A percentile compares a stretch with the other conserved stretches of the same genome.
These are phyloP conservation scores for Tympanoctomys barrerae DNA, from an alignment of 2,797 vertebrate species.

Conservation along the genomic window DNA sequence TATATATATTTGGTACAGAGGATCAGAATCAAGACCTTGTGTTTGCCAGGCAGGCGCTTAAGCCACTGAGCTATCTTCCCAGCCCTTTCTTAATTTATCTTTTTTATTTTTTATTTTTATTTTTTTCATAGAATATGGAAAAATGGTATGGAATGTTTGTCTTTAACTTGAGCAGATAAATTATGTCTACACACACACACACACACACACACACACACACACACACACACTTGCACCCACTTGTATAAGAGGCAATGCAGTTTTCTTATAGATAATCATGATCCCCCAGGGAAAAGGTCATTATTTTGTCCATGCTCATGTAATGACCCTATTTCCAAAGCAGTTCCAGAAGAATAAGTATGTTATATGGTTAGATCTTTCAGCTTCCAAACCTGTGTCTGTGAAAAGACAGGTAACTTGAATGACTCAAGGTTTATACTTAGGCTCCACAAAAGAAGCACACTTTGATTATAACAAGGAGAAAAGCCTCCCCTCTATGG, in stretches of 20 bases:
- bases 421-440: not conserved
- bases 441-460: not conserved
- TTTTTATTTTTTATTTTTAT: too few relatives aligned
- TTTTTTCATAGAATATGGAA: slow-evolving; percentile 27
- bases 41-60: too few relatives aligned
- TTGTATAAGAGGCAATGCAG: not conserved
- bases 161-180: not conserved
- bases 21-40: too few relatives aligned
- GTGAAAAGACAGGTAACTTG: not conserved
- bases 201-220: not conserved
- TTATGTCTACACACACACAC: not conserved
- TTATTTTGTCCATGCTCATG: not conserved
- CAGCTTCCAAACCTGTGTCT: not conserved
- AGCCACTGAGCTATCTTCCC: too few relatives aligned
- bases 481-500: not conserved
- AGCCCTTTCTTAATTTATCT: too few relatives aligned
- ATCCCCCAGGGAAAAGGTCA: not conserved
- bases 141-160: slow-evolving; percentile 46
- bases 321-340: not conserved
- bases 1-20: too few relatives aligned
- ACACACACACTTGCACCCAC: not conserved
- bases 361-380: not conserved
- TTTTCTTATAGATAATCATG: not conserved
- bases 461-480: not conserved
- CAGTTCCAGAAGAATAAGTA: slow-evolving; percentile 10